Evolutionary conservation across 2,797 vertebrate genomes (phyloP).

Genomic region (Acrocephalus scirpaceus): DNA sequence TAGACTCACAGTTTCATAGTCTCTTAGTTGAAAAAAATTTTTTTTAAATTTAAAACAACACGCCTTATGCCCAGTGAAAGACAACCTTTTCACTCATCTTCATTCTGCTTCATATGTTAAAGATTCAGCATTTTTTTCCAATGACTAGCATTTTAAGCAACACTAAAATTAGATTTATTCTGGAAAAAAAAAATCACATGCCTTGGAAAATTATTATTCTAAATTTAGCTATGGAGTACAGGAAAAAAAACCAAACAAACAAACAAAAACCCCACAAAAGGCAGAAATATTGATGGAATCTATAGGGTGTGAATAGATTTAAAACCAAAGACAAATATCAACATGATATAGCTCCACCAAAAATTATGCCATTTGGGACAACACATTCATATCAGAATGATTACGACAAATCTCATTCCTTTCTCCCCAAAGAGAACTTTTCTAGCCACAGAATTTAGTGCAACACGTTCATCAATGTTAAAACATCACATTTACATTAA

Average conservation of each 20-base stretch:
- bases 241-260: accelerated
- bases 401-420: neutral
- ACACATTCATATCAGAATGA: neutral
- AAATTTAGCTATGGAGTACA: neutral
- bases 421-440: neutral
- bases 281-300: neutral
- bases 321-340: neutral
- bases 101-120: neutral
- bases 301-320: neutral
- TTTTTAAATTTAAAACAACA: neutral
- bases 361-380: neutral
- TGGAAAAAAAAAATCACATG: neutral
- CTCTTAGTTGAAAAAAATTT: neutral
- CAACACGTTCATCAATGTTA: neutral
- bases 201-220: neutral
- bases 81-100: neutral
- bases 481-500: neutral
- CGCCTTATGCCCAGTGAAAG: neutral
- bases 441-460: neutral
- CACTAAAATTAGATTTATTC: neutral
- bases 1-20: neutral
- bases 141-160: neutral
- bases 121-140: neutral
- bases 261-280: accelerated
- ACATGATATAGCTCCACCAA: neutral